Evolutionary conservation across 2,113 vertebrate species (phyloP).

Genomic region (Emydura subglobosa): DNA sequence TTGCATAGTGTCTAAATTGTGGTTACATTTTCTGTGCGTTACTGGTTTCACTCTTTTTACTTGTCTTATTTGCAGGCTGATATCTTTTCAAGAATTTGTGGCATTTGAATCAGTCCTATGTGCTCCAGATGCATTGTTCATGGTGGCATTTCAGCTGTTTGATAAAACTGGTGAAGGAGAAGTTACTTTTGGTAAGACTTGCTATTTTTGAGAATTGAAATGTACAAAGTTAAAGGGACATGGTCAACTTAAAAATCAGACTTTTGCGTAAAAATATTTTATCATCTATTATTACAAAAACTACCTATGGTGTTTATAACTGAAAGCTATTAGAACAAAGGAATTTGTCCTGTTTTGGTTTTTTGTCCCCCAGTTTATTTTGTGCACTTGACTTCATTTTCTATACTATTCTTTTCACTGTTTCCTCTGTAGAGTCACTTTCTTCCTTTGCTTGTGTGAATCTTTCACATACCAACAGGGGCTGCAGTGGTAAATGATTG

Average conservation of each 20-base stretch:
- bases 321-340: neutral
- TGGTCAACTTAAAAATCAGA: neutral
- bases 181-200: conserved; percentile 87
- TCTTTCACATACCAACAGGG: neutral
- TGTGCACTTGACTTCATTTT: neutral
- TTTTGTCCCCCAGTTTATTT: neutral
- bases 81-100: conserved; percentile 92
- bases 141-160: conserved; percentile 91
- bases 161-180: conserved; percentile 90
- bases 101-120: conserved; percentile 91
- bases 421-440: conserved; percentile 16
- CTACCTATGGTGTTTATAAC: neutral
- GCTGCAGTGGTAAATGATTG: neutral
- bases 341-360: neutral
- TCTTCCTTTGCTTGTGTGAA: neutral
- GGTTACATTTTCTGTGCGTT: conserved; percentile 34
- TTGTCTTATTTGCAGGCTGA: conserved; percentile 81
- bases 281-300: neutral
- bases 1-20: neutral
- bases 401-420: neutral
- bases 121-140: conserved; percentile 87
- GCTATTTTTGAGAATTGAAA: neutral
- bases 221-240: neutral
- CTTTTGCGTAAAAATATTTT: neutral
- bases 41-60: conserved; percentile 32